Conservation (phyloP, 2,888 invertebrate species). For the Synergus itoensis region DNA sequence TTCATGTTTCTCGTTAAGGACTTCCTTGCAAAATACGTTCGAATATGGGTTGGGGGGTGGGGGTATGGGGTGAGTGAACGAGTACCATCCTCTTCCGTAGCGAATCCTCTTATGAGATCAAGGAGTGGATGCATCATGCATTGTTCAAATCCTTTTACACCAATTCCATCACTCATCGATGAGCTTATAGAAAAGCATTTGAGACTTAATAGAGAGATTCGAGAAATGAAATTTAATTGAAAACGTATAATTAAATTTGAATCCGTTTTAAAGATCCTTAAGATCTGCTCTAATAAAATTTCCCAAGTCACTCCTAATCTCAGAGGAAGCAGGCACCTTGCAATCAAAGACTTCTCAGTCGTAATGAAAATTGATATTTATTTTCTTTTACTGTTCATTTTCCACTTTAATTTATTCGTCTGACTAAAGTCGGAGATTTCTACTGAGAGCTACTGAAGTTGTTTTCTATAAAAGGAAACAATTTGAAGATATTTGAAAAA, state of each 20-base stretch:
- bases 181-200: constrained; percentile 4
- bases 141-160: constrained; percentile 7
- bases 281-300: too few species aligned
- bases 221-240: too few species aligned
- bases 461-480: too few species aligned
- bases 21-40: constrained; percentile 18
- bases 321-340: too few species aligned
- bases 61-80: neutral
- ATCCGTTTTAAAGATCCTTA: too few species aligned
- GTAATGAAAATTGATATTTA: too few species aligned
- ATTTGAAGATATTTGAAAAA: too few species aligned
- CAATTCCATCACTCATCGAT: constrained; percentile 9
- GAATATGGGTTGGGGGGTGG: neutral
- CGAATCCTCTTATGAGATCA: constrained; percentile 13
- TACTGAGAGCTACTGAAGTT: too few species aligned
- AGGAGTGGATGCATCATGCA: constrained; percentile 9
- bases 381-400: too few species aligned
- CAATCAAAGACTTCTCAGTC: too few species aligned
- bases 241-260: neutral
- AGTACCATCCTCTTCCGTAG: neutral
- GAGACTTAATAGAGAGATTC: neutral
- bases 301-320: too few species aligned
- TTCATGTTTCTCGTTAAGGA: constrained; percentile 17
- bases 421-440: neutral
- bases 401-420: too few species aligned